Evolutionary conservation across 2,888 invertebrate genomes (phyloP).

Genomic region (Drosophila suboccidentalis): DNA sequence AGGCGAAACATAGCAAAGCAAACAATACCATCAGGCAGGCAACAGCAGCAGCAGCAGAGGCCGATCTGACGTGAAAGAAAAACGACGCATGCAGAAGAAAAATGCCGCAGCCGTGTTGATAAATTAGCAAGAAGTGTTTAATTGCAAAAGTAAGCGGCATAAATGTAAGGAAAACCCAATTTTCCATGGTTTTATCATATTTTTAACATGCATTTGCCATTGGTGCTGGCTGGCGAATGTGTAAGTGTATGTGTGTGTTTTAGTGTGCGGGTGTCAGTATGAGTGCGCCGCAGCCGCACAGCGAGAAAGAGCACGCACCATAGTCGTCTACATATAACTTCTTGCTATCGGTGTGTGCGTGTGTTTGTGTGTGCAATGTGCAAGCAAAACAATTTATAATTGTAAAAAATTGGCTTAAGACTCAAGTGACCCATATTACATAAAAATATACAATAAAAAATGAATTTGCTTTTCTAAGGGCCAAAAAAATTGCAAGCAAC

Average conservation of each 20-base stretch:
- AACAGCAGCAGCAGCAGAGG: slow-evolving; percentile 45
- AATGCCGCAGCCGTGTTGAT: slow-evolving; percentile 66
- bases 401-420: slow-evolving; percentile 40
- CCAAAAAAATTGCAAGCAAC: slow-evolving; percentile 28
- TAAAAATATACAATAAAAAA: slow-evolving; percentile 26
- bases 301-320: slow-evolving; percentile 63
- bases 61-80: slow-evolving; percentile 66
- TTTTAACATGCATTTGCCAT: slow-evolving; percentile 59
- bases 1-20: slow-evolving; percentile 58
- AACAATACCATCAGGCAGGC: slow-evolving; percentile 58
- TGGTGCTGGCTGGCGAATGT: slow-evolving; percentile 40
- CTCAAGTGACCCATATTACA: slow-evolving; percentile 36
- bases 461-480: slow-evolving; percentile 15
- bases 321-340: slow-evolving; percentile 52
- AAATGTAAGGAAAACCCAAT: slow-evolving; percentile 43
- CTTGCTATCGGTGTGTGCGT: slow-evolving; percentile 39
- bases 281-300: slow-evolving; percentile 54
- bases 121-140: slow-evolving; percentile 63
- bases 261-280: slow-evolving; percentile 52
- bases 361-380: slow-evolving; percentile 51
- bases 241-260: slow-evolving; percentile 21
- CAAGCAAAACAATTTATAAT: slow-evolving; percentile 65
- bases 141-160: slow-evolving; percentile 60
- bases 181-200: slow-evolving; percentile 55
- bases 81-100: slow-evolving; percentile 70